phyloP scores from a whole-genome alignment of 2,888 invertebrate genomes.

The Ceraclea dissimilis region DNA sequence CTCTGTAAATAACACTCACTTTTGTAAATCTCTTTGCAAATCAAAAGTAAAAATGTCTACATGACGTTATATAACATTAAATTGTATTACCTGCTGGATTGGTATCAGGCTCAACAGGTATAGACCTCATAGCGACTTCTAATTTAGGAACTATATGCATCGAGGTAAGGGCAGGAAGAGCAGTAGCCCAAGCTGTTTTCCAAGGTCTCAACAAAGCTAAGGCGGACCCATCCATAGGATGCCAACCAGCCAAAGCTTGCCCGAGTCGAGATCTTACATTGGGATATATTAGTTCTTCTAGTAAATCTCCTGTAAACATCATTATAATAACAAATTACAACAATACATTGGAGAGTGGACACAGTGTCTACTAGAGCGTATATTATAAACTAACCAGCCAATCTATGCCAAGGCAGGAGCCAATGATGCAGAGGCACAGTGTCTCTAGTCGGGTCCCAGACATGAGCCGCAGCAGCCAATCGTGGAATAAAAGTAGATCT shows the following conservation, averaged over 20 bases:
- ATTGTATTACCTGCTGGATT: slow-evolving; percentile 16
- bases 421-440: slow-evolving; percentile 93
- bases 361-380: too few relatives aligned
- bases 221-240: slow-evolving; percentile 91
- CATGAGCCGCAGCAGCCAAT: slow-evolving; percentile 65
- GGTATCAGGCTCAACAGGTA: slow-evolving; percentile 34
- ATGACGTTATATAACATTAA: neutral
- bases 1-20: slow-evolving; percentile 44
- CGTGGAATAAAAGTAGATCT: slow-evolving; percentile 75
- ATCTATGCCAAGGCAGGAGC: slow-evolving; percentile 93
- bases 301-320: slow-evolving; percentile 34
- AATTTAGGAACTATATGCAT: slow-evolving; percentile 88
- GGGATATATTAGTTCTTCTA: slow-evolving; percentile 67
- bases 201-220: slow-evolving; percentile 88
- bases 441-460: slow-evolving; percentile 94
- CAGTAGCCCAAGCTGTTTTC: slow-evolving; percentile 54
- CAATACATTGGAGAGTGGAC: neutral
- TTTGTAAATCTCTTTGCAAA: neutral
- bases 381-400: slow-evolving; percentile 52
- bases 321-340: neutral
- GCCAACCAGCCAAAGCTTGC: slow-evolving; percentile 86
- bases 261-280: slow-evolving; percentile 88
- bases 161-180: slow-evolving; percentile 59
- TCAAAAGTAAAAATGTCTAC: neutral
- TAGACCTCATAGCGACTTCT: slow-evolving; percentile 56